Evolutionary conservation across 2,797 vertebrate genomes (phyloP), one percentile per base, ranked within the genome.

Genomic region (Aphelocoma californica): DNA sequence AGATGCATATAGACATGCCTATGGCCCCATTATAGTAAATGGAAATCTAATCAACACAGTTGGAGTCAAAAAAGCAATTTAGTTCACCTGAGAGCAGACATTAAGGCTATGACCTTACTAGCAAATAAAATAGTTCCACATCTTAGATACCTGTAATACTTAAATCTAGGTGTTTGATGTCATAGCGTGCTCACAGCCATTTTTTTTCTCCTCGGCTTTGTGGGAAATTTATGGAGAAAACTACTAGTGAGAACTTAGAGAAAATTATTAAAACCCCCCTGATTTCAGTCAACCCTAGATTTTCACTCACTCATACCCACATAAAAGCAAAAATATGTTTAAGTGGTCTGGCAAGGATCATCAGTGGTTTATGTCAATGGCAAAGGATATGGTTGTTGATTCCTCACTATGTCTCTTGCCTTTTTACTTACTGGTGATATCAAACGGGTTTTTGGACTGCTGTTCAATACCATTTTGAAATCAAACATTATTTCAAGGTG

Each of bases 181-280:
- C 42, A 32, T 19, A 66, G 7, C 40, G 12, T 1, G 0, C 29
- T n/a, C 50, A 31, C 25, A 47, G 10, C 25, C 9, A 1, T 25
- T 25, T 51, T 71, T 25, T 45, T 70, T 53, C 24, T 79, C 21
- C 18, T 82, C 50, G 64, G 18, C 11, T 86, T 79, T 32, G 20
- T 72, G 25, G 8, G 25, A 82, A 85, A 66, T 42, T 54, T 45
- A n/a, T 54, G 40, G 48, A 61, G 57, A 57, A 65, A 82, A 31
- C 4, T 34, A 3, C 2, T 19, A 54, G 7, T 60, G 51, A 86
- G n/a, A 83, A 60, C 14, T 40, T 44, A 56, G 10, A 83, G 18
- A 78, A 83, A 81, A 28, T 77, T 31, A 57, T 66, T 85, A 54
- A 71, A 78, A 58, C 4, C 6, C 4, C 28, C 8, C n/a, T 18